Conservation (phyloP, 2,113 vertebrate genomes). For the Gymnocephalus cernua region DNA sequence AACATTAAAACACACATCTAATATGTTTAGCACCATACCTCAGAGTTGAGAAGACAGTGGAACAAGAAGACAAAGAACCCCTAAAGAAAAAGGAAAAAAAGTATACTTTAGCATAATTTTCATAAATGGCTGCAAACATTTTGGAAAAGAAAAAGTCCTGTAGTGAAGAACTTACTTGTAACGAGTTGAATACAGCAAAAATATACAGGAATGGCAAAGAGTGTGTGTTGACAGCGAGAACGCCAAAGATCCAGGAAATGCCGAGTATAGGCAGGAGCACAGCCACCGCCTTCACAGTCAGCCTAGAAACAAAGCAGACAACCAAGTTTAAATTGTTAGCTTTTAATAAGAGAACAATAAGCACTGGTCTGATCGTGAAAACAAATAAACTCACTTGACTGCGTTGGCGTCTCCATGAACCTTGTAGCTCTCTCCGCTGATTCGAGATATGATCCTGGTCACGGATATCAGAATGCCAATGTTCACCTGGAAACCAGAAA, state of each 20-base stretch:
- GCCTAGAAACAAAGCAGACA: slow-evolving; percentile 76
- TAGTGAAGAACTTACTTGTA: slow-evolving; percentile 87
- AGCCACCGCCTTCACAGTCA: slow-evolving; percentile 94
- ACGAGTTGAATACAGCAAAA: slow-evolving; percentile 95
- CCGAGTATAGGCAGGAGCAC: slow-evolving; percentile 96
- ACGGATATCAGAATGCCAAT: slow-evolving; percentile 94
- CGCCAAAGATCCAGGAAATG: slow-evolving; percentile 96
- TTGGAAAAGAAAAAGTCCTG: not conserved
- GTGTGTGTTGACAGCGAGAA: slow-evolving; percentile 91
- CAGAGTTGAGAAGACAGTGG: slow-evolving; percentile 97
- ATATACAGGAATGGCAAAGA: slow-evolving; percentile 93
- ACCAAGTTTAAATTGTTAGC: not conserved
- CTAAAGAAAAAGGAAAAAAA: slow-evolving; percentile 73
- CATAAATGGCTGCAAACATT: slow-evolving; percentile 1
- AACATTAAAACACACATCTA: not conserved
- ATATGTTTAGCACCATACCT: slow-evolving; percentile 83
- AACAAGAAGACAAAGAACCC: slow-evolving; percentile 99
- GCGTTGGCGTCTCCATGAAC: slow-evolving; percentile 92
- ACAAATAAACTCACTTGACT: slow-evolving; percentile 89
- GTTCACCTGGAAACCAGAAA: slow-evolving; percentile 89
- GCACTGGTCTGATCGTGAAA: not conserved
- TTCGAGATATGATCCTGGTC: slow-evolving; percentile 95
- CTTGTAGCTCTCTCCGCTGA: slow-evolving; percentile 95
- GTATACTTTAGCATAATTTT: not conserved
- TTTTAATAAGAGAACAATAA: not conserved